These are phyloP conservation scores for Beaufortia kweichowensis DNA, from an alignment of 2,113 vertebrate genomes.

Conservation along the genomic window DNA sequence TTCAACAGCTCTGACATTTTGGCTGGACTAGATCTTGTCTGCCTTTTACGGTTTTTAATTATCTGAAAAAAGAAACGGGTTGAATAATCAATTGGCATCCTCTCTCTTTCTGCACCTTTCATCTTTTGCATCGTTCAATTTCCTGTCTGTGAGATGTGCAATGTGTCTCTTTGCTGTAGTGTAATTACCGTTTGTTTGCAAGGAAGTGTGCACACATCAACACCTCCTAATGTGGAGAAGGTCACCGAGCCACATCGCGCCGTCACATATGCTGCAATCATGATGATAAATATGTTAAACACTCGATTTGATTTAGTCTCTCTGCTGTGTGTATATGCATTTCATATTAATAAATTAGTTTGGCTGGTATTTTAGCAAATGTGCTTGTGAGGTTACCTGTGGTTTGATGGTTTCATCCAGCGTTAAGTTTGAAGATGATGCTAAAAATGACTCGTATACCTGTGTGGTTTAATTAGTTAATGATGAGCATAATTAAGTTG, in stretches of 20 bases:
- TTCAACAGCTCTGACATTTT: conserved; percentile 28
- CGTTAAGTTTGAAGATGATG: not conserved
- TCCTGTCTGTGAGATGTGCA: conserved; percentile 20
- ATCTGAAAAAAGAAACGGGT: conserved; percentile 4
- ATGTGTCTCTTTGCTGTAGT: conserved; percentile 3
- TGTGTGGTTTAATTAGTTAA: conserved; percentile 27
- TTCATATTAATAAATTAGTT: conserved; percentile 22
- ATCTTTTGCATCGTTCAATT: conserved; percentile 19
- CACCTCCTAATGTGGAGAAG: conserved; percentile 50
- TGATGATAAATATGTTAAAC: conserved; percentile 48
- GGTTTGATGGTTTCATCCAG: not conserved
- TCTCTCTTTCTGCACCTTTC: not conserved
- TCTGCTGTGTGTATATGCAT: conserved; percentile 32
- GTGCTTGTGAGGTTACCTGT: not conserved
- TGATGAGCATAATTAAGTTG: conserved; percentile 40
- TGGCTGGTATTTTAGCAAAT: not conserved
- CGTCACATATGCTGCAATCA: conserved; percentile 23
- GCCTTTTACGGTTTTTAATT: conserved; percentile 33
- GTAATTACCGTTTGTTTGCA: conserved; percentile 52
- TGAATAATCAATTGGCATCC: not conserved
- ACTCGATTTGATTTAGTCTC: conserved; percentile 26
- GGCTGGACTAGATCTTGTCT: not conserved
- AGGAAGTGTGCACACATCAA: conserved; percentile 48
- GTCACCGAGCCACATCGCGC: conserved; percentile 45
- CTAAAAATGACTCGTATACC: not conserved